Percentiles rank a stretch among this genome's conserved stretches.
phyloP scores from a whole-genome alignment of 1,140 invertebrate species.

The Hydropsyche tenuis region DNA sequence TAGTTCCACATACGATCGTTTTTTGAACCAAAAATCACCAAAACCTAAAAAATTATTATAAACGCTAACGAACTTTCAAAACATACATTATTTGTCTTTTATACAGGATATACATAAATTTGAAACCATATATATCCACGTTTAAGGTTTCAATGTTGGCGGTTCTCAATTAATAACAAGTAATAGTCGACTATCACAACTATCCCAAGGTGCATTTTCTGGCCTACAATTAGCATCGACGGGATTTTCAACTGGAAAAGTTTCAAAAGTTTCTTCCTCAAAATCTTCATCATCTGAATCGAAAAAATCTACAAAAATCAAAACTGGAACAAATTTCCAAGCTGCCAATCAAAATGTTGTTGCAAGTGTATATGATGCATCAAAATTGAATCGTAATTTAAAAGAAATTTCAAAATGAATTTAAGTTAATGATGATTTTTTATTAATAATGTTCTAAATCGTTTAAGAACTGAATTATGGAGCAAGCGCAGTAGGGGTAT shows the following conservation, averaged over 20 bases:
- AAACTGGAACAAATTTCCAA: slow-evolving; percentile 30
- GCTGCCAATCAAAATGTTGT: slow-evolving; percentile 23
- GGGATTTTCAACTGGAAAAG: neutral
- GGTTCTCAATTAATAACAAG: no score
- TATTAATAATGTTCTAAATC: neutral
- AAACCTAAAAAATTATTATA: no score
- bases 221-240: neutral
- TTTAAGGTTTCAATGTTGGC: neutral
- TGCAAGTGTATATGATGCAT: neutral
- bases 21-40: no score
- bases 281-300: slow-evolving; percentile 38
- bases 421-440: neutral
- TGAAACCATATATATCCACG: no score
- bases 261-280: slow-evolving; percentile 21
- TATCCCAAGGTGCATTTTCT: slow-evolving; percentile 15
- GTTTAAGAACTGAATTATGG: slow-evolving; percentile 11
- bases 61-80: no score
- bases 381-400: slow-evolving; percentile 11
- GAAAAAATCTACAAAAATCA: slow-evolving; percentile 38
- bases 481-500: neutral
- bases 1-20: no score
- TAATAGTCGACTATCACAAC: neutral
- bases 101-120: no score
- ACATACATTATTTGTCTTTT: no score
- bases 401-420: neutral